Evolutionary conservation across 2,888 invertebrate genomes (phyloP).

Genomic region (Hoplodrina blanda): DNA sequence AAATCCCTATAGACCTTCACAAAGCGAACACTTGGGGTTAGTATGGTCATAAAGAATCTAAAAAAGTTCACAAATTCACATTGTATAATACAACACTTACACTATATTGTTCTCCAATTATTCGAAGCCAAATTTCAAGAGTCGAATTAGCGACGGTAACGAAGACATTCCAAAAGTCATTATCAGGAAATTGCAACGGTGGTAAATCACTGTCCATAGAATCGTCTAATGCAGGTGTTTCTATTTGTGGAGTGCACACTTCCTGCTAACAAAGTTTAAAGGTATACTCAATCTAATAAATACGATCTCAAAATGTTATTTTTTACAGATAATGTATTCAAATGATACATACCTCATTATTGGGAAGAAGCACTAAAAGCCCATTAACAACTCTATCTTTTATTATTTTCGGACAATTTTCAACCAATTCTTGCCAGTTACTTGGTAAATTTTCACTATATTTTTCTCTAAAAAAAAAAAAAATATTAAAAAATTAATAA

Average conservation of each 20-base stretch:
- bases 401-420: slow-evolving; percentile 89
- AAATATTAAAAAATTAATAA: not conserved
- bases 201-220: slow-evolving; percentile 84
- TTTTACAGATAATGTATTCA: not conserved
- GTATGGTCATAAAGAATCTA: too few species aligned
- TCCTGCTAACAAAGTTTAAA: slow-evolving; percentile 42
- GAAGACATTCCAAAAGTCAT: slow-evolving; percentile 91
- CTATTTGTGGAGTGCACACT: slow-evolving; percentile 44
- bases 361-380: slow-evolving; percentile 86
- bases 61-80: too few species aligned
- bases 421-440: slow-evolving; percentile 92
- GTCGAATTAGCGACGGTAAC: slow-evolving; percentile 91
- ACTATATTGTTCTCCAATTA: slow-evolving; percentile 92
- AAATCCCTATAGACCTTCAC: too few species aligned
- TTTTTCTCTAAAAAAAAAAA: slow-evolving; percentile 85
- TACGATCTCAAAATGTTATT: not conserved
- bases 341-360: slow-evolving; percentile 78
- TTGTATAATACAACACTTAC: slow-evolving; percentile 78
- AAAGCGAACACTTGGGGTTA: too few species aligned
- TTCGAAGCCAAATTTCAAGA: slow-evolving; percentile 92
- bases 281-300: too few species aligned
- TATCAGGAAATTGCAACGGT: slow-evolving; percentile 84
- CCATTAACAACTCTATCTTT: slow-evolving; percentile 89
- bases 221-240: slow-evolving; percentile 71
- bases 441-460: slow-evolving; percentile 92